Evolutionary conservation across 2,888 invertebrate genomes (phyloP).

Genomic region (Drosophila engyochracea): DNA sequence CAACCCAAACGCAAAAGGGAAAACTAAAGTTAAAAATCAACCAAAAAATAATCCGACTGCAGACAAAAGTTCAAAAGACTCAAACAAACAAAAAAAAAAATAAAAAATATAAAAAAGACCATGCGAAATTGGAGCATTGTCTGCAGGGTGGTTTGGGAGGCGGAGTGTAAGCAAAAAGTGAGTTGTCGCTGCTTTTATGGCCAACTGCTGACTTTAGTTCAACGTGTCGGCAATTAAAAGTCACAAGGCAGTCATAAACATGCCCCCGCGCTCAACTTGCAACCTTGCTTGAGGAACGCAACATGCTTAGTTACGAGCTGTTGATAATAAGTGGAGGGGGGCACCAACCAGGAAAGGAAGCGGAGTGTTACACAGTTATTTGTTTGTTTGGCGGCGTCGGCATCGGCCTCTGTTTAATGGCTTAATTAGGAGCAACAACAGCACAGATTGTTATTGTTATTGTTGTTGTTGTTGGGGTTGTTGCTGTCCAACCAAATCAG

Average conservation of each 20-base stretch:
- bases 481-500: slow-evolving; percentile 66
- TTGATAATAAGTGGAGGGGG: slow-evolving; percentile 45
- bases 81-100: not conserved
- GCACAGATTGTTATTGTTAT: slow-evolving; percentile 12
- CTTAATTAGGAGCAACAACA: slow-evolving; percentile 67
- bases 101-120: not conserved
- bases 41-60: slow-evolving; percentile 5
- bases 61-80: slow-evolving; percentile 44
- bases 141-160: not conserved
- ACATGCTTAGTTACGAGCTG: slow-evolving; percentile 58
- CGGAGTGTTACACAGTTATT: slow-evolving; percentile 48
- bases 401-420: slow-evolving; percentile 68
- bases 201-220: slow-evolving; percentile 54
- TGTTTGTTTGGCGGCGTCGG: slow-evolving; percentile 48
- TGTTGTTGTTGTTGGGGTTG: slow-evolving; percentile 6
- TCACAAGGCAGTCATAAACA: slow-evolving; percentile 75
- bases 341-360: not conserved
- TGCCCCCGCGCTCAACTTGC: slow-evolving; percentile 5
- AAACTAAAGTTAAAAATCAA: slow-evolving; percentile 6
- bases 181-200: slow-evolving; percentile 46
- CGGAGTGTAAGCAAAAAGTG: not conserved
- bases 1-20: not conserved
- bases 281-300: slow-evolving; percentile 13
- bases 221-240: slow-evolving; percentile 73
- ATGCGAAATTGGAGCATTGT: slow-evolving; percentile 49